Evolutionary conservation across 2,797 vertebrate genomes (phyloP).

Genomic region (Falco columbarius): DNA sequence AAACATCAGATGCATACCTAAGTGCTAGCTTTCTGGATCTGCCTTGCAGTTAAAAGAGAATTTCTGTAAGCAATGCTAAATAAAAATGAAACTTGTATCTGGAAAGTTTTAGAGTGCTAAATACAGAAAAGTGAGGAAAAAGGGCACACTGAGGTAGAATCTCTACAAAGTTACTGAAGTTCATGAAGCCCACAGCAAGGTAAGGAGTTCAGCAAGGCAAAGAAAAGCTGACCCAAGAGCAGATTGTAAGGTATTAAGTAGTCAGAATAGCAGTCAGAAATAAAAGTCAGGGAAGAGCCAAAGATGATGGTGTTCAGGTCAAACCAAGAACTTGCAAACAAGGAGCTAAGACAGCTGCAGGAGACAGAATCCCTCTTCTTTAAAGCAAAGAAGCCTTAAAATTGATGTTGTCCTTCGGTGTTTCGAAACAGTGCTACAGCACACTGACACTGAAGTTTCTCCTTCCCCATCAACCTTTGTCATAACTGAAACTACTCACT

Average conservation of each 20-base stretch:
- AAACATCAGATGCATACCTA: neutral
- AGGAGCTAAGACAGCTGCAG: neutral
- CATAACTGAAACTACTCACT: neutral
- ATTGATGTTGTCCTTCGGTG: rapidly evolving
- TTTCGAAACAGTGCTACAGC: neutral
- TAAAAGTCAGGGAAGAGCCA: neutral
- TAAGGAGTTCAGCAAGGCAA: neutral
- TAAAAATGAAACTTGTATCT: neutral
- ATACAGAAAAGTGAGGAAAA: neutral
- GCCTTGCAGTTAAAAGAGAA: neutral
- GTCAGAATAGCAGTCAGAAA: neutral
- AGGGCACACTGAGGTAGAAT: neutral
- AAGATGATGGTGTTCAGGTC: neutral
- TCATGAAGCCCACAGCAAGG: neutral
- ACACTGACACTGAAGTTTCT: neutral
- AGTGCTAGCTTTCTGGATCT: neutral
- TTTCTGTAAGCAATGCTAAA: neutral
- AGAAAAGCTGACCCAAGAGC: neutral
- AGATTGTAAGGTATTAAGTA: too few species aligned
- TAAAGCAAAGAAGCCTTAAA: neutral
- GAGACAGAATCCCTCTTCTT: neutral
- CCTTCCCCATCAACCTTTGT: neutral
- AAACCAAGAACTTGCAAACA: neutral
- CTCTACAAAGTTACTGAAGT: neutral
- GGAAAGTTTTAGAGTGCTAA: neutral